These are phyloP conservation scores for Dysmachus trigonus DNA, from an alignment of 2,888 invertebrate genomes.

Conservation along the genomic window DNA sequence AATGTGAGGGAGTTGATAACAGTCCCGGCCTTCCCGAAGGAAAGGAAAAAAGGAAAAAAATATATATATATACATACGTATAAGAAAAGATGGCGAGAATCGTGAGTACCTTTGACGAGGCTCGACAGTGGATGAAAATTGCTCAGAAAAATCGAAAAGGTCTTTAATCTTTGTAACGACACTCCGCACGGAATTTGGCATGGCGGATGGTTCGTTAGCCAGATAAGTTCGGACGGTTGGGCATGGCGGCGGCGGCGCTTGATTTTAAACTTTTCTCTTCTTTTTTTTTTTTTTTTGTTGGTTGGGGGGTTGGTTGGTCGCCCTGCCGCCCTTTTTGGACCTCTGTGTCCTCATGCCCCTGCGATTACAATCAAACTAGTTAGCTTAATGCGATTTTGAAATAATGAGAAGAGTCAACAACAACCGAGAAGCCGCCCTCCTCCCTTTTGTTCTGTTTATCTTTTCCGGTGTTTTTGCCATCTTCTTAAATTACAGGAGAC, in stretches of 20 bases:
- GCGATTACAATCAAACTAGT: constrained; percentile 51
- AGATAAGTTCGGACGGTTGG: constrained; percentile 28
- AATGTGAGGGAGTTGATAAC: constrained; percentile 10
- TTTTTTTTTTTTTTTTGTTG: too few species aligned
- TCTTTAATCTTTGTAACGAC: constrained; percentile 37
- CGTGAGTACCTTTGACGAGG: constrained; percentile 6
- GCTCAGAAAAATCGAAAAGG: not conserved
- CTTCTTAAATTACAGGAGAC: constrained; percentile 47
- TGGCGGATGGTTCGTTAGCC: constrained; percentile 33
- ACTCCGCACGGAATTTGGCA: not conserved
- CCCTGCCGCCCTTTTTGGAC: not conserved
- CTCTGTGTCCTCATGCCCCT: constrained; percentile 10
- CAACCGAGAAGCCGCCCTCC: constrained; percentile 43
- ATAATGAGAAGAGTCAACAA: constrained; percentile 50
- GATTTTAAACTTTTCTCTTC: constrained; percentile 26
- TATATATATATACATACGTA: too few species aligned
- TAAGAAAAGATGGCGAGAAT: constrained; percentile 20
- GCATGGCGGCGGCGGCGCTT: not conserved
- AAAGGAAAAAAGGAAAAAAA: not conserved
- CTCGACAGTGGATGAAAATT: not conserved
- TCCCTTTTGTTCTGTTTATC: constrained; percentile 48
- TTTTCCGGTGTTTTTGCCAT: constrained; percentile 42
- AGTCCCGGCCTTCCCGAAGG: not conserved
- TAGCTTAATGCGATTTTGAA: constrained; percentile 50
- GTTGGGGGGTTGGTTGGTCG: not conserved